phyloP scores from a whole-genome alignment of 2,113 vertebrate genomes.

The Sorex fumeus region DNA sequence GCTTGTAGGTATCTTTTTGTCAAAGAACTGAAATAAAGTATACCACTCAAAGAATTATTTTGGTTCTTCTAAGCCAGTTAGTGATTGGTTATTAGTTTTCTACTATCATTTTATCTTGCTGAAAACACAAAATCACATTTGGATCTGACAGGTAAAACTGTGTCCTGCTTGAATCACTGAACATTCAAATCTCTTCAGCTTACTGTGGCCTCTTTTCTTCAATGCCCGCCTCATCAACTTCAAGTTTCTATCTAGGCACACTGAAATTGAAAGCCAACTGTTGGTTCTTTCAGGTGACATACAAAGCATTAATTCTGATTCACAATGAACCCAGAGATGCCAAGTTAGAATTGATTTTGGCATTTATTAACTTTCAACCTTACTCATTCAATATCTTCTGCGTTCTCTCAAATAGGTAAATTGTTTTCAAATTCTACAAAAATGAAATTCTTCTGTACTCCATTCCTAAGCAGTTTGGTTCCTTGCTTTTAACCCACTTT shows the following conservation, averaged over 20 bases:
- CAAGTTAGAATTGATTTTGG: not conserved
- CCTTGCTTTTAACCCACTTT: not conserved
- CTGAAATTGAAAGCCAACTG: not conserved
- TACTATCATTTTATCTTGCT: not conserved
- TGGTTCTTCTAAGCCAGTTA: not conserved
- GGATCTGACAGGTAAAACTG: not conserved
- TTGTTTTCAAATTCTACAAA: slow-evolving; percentile 32
- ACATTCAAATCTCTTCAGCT: not conserved
- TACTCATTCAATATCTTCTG: not conserved
- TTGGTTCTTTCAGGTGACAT: not conserved
- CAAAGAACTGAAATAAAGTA: not conserved
- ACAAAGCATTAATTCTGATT: not conserved
- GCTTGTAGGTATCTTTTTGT: no score
- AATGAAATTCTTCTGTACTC: not conserved
- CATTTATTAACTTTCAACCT: not conserved
- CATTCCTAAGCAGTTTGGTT: not conserved
- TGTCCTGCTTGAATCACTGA: not conserved
- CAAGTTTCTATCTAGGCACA: not conserved
- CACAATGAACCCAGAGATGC: not conserved
- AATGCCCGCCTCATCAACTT: not conserved
- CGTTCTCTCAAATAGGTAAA: not conserved
- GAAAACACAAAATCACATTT: not conserved
- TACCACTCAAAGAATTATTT: not conserved
- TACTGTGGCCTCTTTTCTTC: not conserved
- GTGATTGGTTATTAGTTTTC: not conserved